Percentiles rank a stretch among this genome's conserved stretches.
Conservation (phyloP, 2,888 invertebrate genomes). For the Hemistola chrysoprasaria region DNA sequence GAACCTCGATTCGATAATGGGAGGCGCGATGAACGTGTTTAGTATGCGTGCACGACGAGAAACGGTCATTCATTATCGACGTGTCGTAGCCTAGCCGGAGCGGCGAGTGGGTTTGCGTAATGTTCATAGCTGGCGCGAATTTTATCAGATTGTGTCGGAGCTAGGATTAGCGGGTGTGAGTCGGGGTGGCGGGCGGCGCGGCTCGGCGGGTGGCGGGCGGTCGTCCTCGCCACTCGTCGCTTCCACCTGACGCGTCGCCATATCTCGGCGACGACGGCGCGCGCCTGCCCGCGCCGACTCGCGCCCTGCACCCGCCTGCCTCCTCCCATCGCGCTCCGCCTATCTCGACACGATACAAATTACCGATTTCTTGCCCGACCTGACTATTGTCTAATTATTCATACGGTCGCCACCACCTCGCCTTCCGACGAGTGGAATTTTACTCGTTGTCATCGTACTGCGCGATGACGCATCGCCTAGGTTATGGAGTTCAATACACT, state of each 20-base stretch:
- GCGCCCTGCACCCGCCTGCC: slow-evolving; percentile 60
- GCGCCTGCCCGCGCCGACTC: slow-evolving; percentile 63
- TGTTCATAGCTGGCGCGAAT: slow-evolving; percentile 81
- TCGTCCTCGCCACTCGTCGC: slow-evolving; percentile 70
- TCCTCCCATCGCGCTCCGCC: slow-evolving; percentile 71
- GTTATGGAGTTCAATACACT: slow-evolving; percentile 75
- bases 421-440: slow-evolving; percentile 68
- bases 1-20: slow-evolving; percentile 57
- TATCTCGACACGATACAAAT: slow-evolving; percentile 76
- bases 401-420: slow-evolving; percentile 68
- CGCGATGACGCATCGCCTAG: slow-evolving; percentile 68
- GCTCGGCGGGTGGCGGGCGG: slow-evolving; percentile 55
- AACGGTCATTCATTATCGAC: slow-evolving; percentile 74
- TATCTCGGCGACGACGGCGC: slow-evolving; percentile 69
- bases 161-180: slow-evolving; percentile 72
- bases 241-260: slow-evolving; percentile 81
- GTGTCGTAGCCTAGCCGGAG: slow-evolving; percentile 58
- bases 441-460: slow-evolving; percentile 53
- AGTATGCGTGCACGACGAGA: slow-evolving; percentile 50
- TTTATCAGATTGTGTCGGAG: slow-evolving; percentile 80
- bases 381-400: slow-evolving; percentile 81
- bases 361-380: slow-evolving; percentile 78
- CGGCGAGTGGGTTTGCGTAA: slow-evolving; percentile 76
- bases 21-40: slow-evolving; percentile 57
- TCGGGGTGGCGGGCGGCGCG: slow-evolving; percentile 48